Conservation (phyloP, 2,888 invertebrate species). For the Thecocarcelia acutangulata region DNA sequence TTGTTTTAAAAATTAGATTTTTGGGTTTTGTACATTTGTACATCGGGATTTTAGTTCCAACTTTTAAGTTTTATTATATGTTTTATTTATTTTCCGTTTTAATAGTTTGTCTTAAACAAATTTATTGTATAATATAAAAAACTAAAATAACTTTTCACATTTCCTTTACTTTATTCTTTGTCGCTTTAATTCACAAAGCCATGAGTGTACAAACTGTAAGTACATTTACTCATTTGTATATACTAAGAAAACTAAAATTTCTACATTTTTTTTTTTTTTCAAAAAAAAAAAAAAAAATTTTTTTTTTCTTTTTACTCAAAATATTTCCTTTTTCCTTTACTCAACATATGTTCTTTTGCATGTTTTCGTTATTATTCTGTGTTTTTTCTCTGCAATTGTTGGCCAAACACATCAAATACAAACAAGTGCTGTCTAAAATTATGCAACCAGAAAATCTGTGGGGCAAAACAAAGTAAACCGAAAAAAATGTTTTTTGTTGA, state of each 20-base stretch:
- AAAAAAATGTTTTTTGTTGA: conserved; percentile 51
- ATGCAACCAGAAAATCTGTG: conserved; percentile 39
- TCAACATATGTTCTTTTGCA: conserved; percentile 26
- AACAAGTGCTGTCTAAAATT: conserved; percentile 17
- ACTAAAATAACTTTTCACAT: not conserved
- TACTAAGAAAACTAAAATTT: conserved; percentile 1
- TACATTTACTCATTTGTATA: not conserved
- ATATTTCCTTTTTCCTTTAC: conserved; percentile 52
- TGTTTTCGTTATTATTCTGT: not conserved
- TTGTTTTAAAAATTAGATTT: no score
- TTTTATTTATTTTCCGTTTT: no score
- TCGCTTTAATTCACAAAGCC: conserved; percentile 6
- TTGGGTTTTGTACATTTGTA: no score
- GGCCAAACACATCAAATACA: not conserved
- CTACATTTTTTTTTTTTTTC: conserved; percentile 15
- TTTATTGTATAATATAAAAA: not conserved
- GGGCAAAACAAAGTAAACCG: conserved; percentile 32
- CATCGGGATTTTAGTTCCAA: no score
- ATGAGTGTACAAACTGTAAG: not conserved
- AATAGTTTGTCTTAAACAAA: no score
- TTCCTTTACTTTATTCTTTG: not conserved
- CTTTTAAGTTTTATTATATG: no score
- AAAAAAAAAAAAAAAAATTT: no score
- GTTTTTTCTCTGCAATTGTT: conserved; percentile 6
- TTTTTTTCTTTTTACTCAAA: conserved; percentile 13